Base-by-base conservation (phyloP, 2,888 invertebrate species). In the Adineta ricciae region DNA sequence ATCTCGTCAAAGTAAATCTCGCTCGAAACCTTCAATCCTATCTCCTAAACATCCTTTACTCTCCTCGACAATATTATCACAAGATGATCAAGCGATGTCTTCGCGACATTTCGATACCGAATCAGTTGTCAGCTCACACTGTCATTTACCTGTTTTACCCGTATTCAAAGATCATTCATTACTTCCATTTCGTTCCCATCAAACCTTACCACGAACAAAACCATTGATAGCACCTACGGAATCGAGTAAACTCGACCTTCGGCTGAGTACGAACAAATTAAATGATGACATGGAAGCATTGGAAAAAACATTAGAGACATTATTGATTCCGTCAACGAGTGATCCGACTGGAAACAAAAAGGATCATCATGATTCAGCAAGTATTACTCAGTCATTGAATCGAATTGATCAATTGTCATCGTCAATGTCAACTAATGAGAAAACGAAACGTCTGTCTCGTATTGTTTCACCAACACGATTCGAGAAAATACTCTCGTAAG, bases 391-490 rank as follows among this genome's bases (percentile, higher is more conserved):
- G 41, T 41, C 78, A 41, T 64, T 64, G 27, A 64, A 64, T 64
- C 64, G 64, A 32, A 64, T 64, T 27, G n/a, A 78, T n/a, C 78
- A 78, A 78, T 46, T 50, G 24, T 54, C 83, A 19, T 73, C 38
- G 52, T 52, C 19, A 49, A 84, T 84, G 84, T 78, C 78, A 11
- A 41, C 78, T 8, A 9, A 46, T 16, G 85, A 85, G 36, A 85
- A 78, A 84, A 56, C 73, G 1, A 85, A 85, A 82, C 50, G 85
- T 32, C 41, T 85, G 27, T 85, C 85, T 21, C 38, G 85, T 52
- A 85, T 85, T 78, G 52, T 85, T n/a, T 85, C 85, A 64, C 85
- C 85, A 54, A 84, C 83, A 21, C 72, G 85, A 73, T 54, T 85
- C 21, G 50, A 52, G 32, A 21, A 32, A 32, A 24, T 49, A 78